A percentile compares a stretch with the other conserved stretches of the same genome.
Evolutionary conservation across 2,113 vertebrate genomes (phyloP).

Genomic region (Sciurus niger): DNA sequence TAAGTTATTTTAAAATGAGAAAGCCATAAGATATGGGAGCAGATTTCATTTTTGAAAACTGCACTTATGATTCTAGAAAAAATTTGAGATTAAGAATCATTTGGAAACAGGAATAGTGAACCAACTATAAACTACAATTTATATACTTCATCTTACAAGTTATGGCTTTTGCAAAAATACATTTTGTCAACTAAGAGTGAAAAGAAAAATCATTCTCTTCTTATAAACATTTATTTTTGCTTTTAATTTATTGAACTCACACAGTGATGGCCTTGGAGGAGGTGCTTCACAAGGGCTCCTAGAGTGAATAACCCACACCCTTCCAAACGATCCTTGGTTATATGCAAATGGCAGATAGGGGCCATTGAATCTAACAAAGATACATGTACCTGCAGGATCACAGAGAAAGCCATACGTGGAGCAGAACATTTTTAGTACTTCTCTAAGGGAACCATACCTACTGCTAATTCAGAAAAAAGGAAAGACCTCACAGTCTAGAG

Average conservation of each 20-base stretch:
- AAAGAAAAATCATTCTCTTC: background rate
- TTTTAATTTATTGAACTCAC: conserved; percentile 18
- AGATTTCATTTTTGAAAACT: conserved; percentile 56
- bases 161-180: conserved; percentile 31
- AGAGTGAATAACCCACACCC: conserved; percentile 30
- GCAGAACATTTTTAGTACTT: conserved; percentile 66
- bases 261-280: background rate
- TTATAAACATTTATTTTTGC: background rate
- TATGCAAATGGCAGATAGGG: conserved; percentile 22
- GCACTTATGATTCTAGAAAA: background rate
- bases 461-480: conserved; percentile 70
- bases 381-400: conserved; percentile 36
- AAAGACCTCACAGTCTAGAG: conserved; percentile 19
- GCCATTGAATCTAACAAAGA: background rate
- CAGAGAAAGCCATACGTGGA: conserved; percentile 68
- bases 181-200: background rate
- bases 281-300: conserved; percentile 29
- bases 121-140: conserved; percentile 7
- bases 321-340: conserved; percentile 73
- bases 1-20: conserved; percentile 70
- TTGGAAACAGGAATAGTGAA: background rate
- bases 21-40: conserved; percentile 36
- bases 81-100: background rate
- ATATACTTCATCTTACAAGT: background rate
- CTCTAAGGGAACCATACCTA: conserved; percentile 55